phyloP scores from a whole-genome alignment of 1,140 invertebrate genomes.

The Procambarus virginalis region DNA sequence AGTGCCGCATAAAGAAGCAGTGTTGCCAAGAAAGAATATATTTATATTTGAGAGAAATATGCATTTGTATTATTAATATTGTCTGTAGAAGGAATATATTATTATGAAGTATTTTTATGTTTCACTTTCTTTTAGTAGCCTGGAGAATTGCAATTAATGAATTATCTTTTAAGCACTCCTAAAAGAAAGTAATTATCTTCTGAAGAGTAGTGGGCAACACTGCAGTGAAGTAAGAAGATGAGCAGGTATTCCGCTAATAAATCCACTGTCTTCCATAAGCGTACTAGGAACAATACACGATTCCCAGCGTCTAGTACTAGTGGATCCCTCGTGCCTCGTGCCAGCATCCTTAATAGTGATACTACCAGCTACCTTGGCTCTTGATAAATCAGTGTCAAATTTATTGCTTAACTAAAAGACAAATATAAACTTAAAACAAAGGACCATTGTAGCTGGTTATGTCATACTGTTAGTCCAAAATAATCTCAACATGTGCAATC shows the following conservation, averaged over 20 bases:
- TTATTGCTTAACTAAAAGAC: slow-evolving; percentile 11
- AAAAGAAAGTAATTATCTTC: slow-evolving; percentile 6
- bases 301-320: slow-evolving; percentile 51
- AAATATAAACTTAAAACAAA: slow-evolving; percentile 16
- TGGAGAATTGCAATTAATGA: slow-evolving; percentile 1
- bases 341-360: slow-evolving; percentile 53
- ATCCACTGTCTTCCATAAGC: slow-evolving; percentile 68
- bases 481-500: slow-evolving; percentile 65
- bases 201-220: slow-evolving; percentile 47
- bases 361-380: slow-evolving; percentile 25
- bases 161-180: neutral
- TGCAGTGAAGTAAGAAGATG: slow-evolving; percentile 38
- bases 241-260: slow-evolving; percentile 59
- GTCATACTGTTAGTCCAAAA: slow-evolving; percentile 61
- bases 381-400: slow-evolving; percentile 7
- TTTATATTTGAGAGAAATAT: slow-evolving; percentile 13
- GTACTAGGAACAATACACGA: slow-evolving; percentile 54
- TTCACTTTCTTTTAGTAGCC: slow-evolving; percentile 11
- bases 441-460: slow-evolving; percentile 44
- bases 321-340: slow-evolving; percentile 66
- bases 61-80: slow-evolving; percentile 10
- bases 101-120: slow-evolving; percentile 20
- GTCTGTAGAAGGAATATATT: neutral
- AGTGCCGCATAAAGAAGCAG: slow-evolving; percentile 43
- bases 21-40: slow-evolving; percentile 48